phyloP scores from a whole-genome alignment of 2,797 vertebrate species.

The Euthynnus affinis region DNA sequence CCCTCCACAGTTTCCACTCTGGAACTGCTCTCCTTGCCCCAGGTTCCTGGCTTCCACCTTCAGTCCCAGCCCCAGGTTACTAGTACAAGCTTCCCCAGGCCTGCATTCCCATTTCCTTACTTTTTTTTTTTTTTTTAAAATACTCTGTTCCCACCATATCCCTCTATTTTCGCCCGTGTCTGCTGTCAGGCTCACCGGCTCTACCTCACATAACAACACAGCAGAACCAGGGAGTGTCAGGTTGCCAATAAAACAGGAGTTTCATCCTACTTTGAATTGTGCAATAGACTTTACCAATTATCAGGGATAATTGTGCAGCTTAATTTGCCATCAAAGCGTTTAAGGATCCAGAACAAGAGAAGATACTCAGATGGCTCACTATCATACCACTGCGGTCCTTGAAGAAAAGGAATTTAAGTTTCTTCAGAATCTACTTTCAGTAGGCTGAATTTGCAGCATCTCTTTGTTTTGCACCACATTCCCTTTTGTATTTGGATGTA shows the following conservation, averaged over 20 bases:
- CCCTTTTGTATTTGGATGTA: constrained; percentile 5
- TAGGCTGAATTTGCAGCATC: constrained; percentile 28
- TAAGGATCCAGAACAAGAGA: constrained; percentile 21
- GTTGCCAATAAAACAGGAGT: constrained; percentile 74
- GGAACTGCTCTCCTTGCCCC: too few species aligned
- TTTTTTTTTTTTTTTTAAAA: too few species aligned
- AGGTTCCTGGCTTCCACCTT: too few species aligned
- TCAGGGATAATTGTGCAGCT: constrained; percentile 60
- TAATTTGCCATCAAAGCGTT: constrained; percentile 63
- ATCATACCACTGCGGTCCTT: neutral
- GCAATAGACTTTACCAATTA: constrained; percentile 69
- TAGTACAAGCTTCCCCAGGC: too few species aligned
- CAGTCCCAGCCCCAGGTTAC: too few species aligned
- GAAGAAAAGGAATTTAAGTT: constrained; percentile 15
- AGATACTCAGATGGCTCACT: constrained; percentile 20
- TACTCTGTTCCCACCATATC: neutral
- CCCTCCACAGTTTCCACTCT: too few species aligned
- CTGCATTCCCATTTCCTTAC: too few species aligned
- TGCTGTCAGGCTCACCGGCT: too few species aligned
- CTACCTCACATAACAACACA: neutral
- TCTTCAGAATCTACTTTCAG: constrained; percentile 33
- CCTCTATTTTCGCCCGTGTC: too few species aligned
- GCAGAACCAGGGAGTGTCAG: constrained; percentile 64
- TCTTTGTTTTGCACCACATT: neutral
- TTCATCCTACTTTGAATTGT: constrained; percentile 71